Base-by-base conservation (phyloP, 1,140 invertebrate species). In the Olivierus martensii region DNA sequence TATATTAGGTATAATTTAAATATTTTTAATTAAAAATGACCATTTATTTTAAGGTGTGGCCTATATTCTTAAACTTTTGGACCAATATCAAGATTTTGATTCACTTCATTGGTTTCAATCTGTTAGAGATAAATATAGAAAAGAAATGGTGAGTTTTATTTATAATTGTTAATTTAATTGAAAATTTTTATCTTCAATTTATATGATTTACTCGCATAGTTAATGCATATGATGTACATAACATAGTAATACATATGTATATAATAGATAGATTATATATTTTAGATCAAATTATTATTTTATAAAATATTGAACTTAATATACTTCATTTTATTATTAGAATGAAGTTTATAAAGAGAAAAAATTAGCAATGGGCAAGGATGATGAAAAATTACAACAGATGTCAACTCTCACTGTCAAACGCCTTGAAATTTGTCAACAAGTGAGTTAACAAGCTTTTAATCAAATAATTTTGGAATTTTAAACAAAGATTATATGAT, bases 101-200 rank as follows among this genome's bases (percentile, higher is more conserved):
- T 82, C 87, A 5, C 72, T 99, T 2, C 87, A 93, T 67, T 99
- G 95, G 95, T 96, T 95, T 66, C 77, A 89, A 52, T 88, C 91
- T 4, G 83, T 97, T 1, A 69, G 74, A 45, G 77, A 82, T 56
- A 82, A 86, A 63, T 80, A 85, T 59, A 73, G 62, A 14, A 76
- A 77, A 55, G 79, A 86, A 60, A 74, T 73, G 61, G 76, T 77
- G 63, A 67, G 42, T 46, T 43, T 18, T 9, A 2, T 43, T 43
- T 17, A 22, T 1, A 4, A 22, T 12, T 39, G n/a, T 28, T 28
- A 28, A 28, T 28, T 28, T 28, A 28, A 6, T 28, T 28, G 9
- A 28, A 1, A 28, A 9, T 28, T 6, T 28, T 28, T 28, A 28
- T 28, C 4, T 9, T 28, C 28, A 4, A 28, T 2, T 4, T 28